Conservation (phyloP, 1,140 invertebrate species). For the Microplitis demolitor region DNA sequence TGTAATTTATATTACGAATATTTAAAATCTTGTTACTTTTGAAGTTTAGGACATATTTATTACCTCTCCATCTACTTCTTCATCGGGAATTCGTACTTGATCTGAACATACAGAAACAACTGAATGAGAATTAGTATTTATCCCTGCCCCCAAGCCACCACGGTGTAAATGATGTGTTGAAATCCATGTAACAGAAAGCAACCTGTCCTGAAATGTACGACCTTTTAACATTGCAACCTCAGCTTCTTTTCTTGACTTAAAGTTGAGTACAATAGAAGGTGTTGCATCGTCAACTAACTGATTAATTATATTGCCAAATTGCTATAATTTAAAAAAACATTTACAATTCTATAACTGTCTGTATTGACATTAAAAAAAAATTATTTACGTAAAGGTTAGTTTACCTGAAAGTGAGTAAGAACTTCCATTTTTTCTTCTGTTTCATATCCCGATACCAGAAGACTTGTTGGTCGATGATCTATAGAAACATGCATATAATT, state of each 20-base stretch:
- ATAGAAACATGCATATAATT: constrained; percentile 69
- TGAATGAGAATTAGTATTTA: constrained; percentile 42
- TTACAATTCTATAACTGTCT: neutral
- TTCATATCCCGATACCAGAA: constrained; percentile 80
- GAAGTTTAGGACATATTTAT: no score
- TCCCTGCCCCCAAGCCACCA: constrained; percentile 45
- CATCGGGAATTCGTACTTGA: constrained; percentile 50
- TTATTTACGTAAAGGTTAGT: neutral
- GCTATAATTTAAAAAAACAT: constrained; percentile 57
- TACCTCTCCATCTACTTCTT: constrained; percentile 58
- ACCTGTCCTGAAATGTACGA: constrained; percentile 68
- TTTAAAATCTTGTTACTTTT: no score
- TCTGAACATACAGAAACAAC: constrained; percentile 46
- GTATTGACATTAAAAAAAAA: no score
- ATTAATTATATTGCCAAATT: constrained; percentile 75
- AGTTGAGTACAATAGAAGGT: constrained; percentile 73
- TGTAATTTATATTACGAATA: no score
- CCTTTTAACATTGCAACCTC: constrained; percentile 72
- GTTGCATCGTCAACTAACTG: constrained; percentile 70
- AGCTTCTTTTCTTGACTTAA: constrained; percentile 74
- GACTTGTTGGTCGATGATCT: constrained; percentile 79
- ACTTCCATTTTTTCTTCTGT: constrained; percentile 73
- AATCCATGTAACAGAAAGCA: constrained; percentile 60
- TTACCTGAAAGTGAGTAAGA: constrained; percentile 75
- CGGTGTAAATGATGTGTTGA: constrained; percentile 57